Base-by-base conservation (phyloP, 2,888 invertebrate species). In the Horisme vitalbata region DNA sequence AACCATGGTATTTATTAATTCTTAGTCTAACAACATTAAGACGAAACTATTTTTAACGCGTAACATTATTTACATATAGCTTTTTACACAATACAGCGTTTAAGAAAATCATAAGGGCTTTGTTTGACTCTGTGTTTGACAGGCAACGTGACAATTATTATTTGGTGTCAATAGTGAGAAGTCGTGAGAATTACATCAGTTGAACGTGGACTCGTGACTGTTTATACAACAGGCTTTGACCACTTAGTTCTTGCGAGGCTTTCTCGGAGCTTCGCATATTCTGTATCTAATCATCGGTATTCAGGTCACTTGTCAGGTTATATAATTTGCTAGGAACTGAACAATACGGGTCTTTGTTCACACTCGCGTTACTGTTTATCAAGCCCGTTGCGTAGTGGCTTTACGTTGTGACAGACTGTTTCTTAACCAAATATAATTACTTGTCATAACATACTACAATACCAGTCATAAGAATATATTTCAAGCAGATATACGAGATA, bases 131-230 rank as follows among this genome's bases (percentile, higher is more conserved):
- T 50, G 52, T 63, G 56, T 65, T 63, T 71, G 63, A 67, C 61
- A 61, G 61, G 59, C 49, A 56, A 71, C 63, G 63, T 68, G 71
- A 68, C 62, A 68, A 65, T 66, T 68, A 64, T 68, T 62, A 66
- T 67, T 71, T 65, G 66, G 66, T 68, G 70, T 68, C 66, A 71
- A 65, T 68, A 59, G 67, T 63, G 62, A 61, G 69, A 65, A 68
- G 66, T 72, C 74, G 74, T 71, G 71, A 71, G 71, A 66, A 66
- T 63, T 61, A 61, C 64, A 71, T 67, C 61, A 68, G 56, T 51
- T 35, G 57, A 60, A 51, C 61, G 61, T 52, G 46, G 24, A 44
- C 58, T 70, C 68, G 68, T 68, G 70, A 68, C 63, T 65, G 32
- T 54, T 56, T 61, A 55, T 56, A 54, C 55, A 53, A 56, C 24